Evolutionary conservation across 2,113 vertebrate genomes (phyloP), one percentile per base, ranked within the genome.

Genomic region (Tylochromis polylepis): DNA sequence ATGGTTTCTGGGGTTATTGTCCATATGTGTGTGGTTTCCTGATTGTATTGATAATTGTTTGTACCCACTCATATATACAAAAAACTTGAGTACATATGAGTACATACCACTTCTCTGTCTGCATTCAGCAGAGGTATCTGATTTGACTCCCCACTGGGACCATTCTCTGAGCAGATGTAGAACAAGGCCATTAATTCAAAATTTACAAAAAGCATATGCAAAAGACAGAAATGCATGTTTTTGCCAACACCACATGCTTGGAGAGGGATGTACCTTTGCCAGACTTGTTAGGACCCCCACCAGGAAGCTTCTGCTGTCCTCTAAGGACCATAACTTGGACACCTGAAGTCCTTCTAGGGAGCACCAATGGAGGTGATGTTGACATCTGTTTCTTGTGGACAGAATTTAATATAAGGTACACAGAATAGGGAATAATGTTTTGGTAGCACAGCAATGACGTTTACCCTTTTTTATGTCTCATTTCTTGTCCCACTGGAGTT

Each of bases 101-200:
- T 65, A 86, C 91, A 12, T 80, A 97, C 97, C 96, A 97, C 95
- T 88, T 97, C 96, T 89, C 92, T 94, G n/a, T 95, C 93, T 67
- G 95, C 92, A 43, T 94, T 87, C 59, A 87, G 1, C 15, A 55
- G 11, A 11, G 90, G 72, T n/a, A 78, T 49, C 8, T 81, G n/a
- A 87, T 67, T 84, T 20, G 77, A 81, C 55, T 87, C 51, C 31
- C 1, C 7, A 5, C 49, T 59, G 22, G 67, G 24, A 14, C 82
- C 86, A 10, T 94, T 96, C 53, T 91, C 96, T 97, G 78, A 87
- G 24, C 60, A 51, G 43, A 91, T 51, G 24, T 70, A 85, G 27
- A 72, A 60, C 24, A 83, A 18, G 20, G 4, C 8, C 15, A 38
- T 79, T 46, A 9, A 77, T n/a, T 22, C 11, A 72, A 79, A 34